Evolutionary conservation across 1,140 invertebrate species (phyloP).

Genomic region (Mizuhopecten yessoensis): DNA sequence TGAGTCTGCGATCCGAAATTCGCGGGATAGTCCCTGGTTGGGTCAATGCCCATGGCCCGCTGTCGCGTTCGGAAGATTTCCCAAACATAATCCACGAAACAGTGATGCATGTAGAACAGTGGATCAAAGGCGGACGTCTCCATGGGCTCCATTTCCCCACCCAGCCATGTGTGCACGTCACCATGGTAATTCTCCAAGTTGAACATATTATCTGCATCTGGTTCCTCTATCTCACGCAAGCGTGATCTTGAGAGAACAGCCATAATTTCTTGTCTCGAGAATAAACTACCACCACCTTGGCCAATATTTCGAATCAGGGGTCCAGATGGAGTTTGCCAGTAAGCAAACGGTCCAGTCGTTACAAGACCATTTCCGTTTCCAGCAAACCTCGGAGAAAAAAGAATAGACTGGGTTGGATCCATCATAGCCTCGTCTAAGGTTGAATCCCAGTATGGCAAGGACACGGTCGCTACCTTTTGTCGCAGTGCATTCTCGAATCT

Average conservation of each 20-base stretch:
- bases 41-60: slow-evolving; percentile 65
- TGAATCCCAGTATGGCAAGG: slow-evolving; percentile 83
- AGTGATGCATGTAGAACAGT: slow-evolving; percentile 83
- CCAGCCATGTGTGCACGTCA: slow-evolving; percentile 74
- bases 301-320: slow-evolving; percentile 60
- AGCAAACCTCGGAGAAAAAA: slow-evolving; percentile 80
- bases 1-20: slow-evolving; percentile 61
- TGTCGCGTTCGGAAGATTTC: slow-evolving; percentile 74
- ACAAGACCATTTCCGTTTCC: slow-evolving; percentile 83
- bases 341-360: slow-evolving; percentile 80
- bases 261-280: slow-evolving; percentile 54
- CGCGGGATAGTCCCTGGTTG: slow-evolving; percentile 60
- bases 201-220: slow-evolving; percentile 58
- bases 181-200: slow-evolving; percentile 77
- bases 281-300: slow-evolving; percentile 49
- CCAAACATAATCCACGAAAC: slow-evolving; percentile 82
- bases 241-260: slow-evolving; percentile 56
- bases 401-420: slow-evolving; percentile 78
- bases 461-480: slow-evolving; percentile 69
- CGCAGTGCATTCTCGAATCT: slow-evolving; percentile 75
- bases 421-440: slow-evolving; percentile 80
- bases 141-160: slow-evolving; percentile 76
- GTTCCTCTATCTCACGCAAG: slow-evolving; percentile 58
- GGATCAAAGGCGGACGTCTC: slow-evolving; percentile 82
- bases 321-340: slow-evolving; percentile 61